Evolutionary conservation across 2,797 vertebrate species (phyloP).

Genomic region (Erithacus rubecula): DNA sequence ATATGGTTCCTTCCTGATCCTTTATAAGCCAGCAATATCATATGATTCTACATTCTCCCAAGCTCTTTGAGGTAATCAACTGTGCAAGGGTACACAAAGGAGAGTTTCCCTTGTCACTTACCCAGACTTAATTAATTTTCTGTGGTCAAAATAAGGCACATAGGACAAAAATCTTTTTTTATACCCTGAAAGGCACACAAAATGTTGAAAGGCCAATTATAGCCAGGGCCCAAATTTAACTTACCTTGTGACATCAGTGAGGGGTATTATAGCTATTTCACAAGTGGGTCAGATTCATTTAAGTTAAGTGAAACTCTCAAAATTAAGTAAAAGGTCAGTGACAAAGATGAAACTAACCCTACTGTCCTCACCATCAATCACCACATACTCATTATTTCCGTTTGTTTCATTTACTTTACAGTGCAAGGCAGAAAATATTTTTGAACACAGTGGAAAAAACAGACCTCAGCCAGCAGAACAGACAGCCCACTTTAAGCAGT

Average conservation of each 20-base stretch:
- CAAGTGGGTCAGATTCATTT: background rate
- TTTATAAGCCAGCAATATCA: background rate
- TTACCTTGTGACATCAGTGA: background rate
- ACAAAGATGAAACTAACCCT: background rate
- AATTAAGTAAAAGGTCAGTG: background rate
- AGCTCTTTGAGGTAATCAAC: background rate
- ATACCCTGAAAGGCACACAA: background rate
- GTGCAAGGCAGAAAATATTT: background rate
- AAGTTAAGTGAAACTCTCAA: background rate
- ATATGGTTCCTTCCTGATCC: background rate
- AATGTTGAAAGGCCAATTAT: background rate
- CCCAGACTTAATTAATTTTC: background rate
- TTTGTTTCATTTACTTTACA: background rate
- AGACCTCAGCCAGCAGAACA: background rate
- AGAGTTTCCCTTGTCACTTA: background rate
- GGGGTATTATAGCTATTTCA: background rate
- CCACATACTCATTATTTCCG: background rate
- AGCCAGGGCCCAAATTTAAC: background rate
- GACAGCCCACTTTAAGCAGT: background rate
- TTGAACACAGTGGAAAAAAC: background rate
- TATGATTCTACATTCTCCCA: background rate
- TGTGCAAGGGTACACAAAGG: background rate
- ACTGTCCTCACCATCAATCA: background rate
- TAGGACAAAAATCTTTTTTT: background rate
- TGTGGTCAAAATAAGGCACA: background rate